Evolutionary conservation across 23 tunicate genomes (phyloP).

Genomic region (Aplidium turbinatum): DNA sequence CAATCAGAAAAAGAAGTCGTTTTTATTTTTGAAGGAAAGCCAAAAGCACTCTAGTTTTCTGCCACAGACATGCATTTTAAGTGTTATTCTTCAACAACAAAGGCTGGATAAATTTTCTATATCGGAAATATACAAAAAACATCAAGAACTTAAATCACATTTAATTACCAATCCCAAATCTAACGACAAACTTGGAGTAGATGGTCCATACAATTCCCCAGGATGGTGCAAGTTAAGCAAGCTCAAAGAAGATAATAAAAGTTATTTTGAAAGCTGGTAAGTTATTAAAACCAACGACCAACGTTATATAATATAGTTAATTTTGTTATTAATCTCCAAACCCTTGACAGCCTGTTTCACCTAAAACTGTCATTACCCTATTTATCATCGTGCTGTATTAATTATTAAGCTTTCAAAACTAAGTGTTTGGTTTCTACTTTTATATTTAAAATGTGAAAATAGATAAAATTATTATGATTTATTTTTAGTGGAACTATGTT

Average conservation of each 20-base stretch:
- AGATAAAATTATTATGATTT: not conserved
- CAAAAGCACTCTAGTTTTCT: no score
- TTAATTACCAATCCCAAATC: not conserved
- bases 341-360: no score
- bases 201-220: slow-evolving; percentile 33
- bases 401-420: no score
- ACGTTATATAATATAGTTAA: no score
- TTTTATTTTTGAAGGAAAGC: not conserved
- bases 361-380: no score
- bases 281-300: no score
- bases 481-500: slow-evolving; percentile 26
- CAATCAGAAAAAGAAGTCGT: not conserved
- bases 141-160: not conserved
- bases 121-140: not conserved
- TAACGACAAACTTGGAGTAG: slow-evolving; percentile 16
- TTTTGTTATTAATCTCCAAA: no score
- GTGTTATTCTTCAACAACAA: slow-evolving; percentile 17
- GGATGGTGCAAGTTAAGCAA: slow-evolving; percentile 36
- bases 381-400: no score
- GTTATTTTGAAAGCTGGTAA: no score
- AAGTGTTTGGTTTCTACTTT: no score
- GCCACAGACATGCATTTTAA: slow-evolving; percentile 31
- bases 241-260: no score
- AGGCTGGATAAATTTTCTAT: slow-evolving; percentile 12
- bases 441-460: no score